A percentile compares a stretch with the other conserved stretches of the same genome.
Conservation (phyloP, 2,888 invertebrate species). For the Cryptocheilus praepositus region DNA sequence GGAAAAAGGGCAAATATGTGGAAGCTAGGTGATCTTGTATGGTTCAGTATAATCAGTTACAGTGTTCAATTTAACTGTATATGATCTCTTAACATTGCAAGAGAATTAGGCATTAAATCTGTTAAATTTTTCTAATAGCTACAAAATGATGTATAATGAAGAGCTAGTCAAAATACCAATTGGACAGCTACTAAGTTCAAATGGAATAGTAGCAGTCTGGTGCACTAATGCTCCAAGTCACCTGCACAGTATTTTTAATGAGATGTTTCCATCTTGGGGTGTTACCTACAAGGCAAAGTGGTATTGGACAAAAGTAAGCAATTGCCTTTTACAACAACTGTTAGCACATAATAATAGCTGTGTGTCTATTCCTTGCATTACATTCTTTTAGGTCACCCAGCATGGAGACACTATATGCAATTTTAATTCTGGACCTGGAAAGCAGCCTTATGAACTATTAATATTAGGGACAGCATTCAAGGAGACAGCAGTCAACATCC, state of each 20-base stretch:
- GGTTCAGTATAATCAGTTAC: conserved; percentile 40
- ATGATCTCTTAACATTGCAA: background rate
- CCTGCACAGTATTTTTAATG: conserved; percentile 80
- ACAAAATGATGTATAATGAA: conserved; percentile 87
- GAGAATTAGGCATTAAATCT: background rate
- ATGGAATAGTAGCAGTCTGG: conserved; percentile 90
- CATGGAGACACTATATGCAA: conserved; percentile 82
- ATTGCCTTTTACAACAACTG: background rate
- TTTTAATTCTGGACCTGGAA: conserved; percentile 81
- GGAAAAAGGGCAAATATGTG: conserved; percentile 81
- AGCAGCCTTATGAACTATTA: conserved; percentile 93
- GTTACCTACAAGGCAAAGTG: conserved; percentile 84
- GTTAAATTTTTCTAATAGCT: conserved; percentile 76
- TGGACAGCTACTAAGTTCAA: conserved; percentile 77
- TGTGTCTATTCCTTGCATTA: no score
- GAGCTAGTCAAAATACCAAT: conserved; percentile 85
- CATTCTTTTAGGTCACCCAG: conserved; percentile 78
- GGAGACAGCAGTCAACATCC: conserved; percentile 69
- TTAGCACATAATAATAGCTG: no score
- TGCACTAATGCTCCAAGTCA: conserved; percentile 91
- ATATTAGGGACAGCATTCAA: conserved; percentile 78
- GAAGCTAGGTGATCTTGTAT: conserved; percentile 78
- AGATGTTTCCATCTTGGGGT: conserved; percentile 89
- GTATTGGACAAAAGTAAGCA: conserved; percentile 90
- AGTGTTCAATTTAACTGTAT: conserved; percentile 18